These are phyloP conservation scores for Matsumyia berberina DNA, from an alignment of 2,888 invertebrate species.

Conservation along the genomic window DNA sequence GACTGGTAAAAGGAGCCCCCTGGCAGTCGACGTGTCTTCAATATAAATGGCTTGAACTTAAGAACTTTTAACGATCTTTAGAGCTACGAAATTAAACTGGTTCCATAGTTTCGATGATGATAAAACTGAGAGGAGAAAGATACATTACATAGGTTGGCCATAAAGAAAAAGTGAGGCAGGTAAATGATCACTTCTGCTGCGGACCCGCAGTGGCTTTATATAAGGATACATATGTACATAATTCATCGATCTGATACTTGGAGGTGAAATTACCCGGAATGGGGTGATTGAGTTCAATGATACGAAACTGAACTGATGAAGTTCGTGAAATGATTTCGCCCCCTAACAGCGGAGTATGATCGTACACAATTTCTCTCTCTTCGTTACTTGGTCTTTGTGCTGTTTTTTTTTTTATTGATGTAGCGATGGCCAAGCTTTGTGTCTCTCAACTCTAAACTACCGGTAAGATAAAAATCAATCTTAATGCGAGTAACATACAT, in stretches of 20 bases:
- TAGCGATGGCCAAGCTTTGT: background rate
- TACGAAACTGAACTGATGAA: constrained; percentile 57
- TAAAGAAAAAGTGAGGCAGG: constrained; percentile 71
- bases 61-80: constrained; percentile 76
- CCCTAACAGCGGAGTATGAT: constrained; percentile 28
- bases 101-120: constrained; percentile 73
- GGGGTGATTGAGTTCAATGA: constrained; percentile 74
- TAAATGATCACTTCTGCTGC: constrained; percentile 63
- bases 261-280: constrained; percentile 73
- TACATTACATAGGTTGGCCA: constrained; percentile 69
- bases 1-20: constrained; percentile 72
- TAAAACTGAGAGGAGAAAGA: constrained; percentile 73
- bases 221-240: constrained; percentile 66
- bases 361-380: constrained; percentile 1
- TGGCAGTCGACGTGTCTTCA: constrained; percentile 76
- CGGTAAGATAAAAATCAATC: constrained; percentile 43
- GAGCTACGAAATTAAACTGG: constrained; percentile 75
- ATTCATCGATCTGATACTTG: constrained; percentile 75
- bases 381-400: background rate
- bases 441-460: constrained; percentile 36
- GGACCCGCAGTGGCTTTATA: constrained; percentile 50
- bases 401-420: constrained; percentile 9
- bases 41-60: constrained; percentile 76
- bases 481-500: constrained; percentile 35
- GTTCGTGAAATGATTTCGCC: constrained; percentile 64